Evolutionary conservation across 1,140 invertebrate genomes (phyloP).

Genomic region (Drosophila kurseongensis): DNA sequence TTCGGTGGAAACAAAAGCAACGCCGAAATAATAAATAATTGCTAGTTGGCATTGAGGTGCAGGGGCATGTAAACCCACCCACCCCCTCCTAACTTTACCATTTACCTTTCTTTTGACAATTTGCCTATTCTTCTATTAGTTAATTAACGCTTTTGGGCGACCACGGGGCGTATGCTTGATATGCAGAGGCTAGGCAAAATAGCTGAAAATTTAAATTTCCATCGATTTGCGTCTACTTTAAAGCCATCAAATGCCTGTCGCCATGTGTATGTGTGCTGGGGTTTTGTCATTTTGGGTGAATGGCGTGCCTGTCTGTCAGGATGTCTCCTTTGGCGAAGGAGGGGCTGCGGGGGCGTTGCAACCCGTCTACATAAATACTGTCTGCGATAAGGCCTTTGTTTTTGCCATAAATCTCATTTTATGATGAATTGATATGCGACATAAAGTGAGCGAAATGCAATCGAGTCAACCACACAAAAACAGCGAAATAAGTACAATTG

Average conservation of each 20-base stretch:
- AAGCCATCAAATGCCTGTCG: conserved; percentile 22
- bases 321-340: conserved; percentile 3
- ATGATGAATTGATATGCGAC: conserved; percentile 82
- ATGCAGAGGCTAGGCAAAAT: conserved; percentile 13
- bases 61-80: conserved; percentile 31
- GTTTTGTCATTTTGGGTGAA: conserved; percentile 64
- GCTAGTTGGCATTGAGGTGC: conserved; percentile 79
- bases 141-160: conserved; percentile 65
- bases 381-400: conserved; percentile 84
- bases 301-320: conserved; percentile 69
- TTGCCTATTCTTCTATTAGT: conserved; percentile 45
- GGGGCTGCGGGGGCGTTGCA: conserved; percentile 38
- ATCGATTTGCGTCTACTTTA: conserved; percentile 68
- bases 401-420: conserved; percentile 85
- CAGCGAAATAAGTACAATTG: conserved; percentile 42
- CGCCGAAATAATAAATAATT: conserved; percentile 81
- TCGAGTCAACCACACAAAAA: conserved; percentile 33
- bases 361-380: conserved; percentile 84
- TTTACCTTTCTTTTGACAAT: conserved; percentile 40
- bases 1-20: conserved; percentile 71
- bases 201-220: conserved; percentile 43
- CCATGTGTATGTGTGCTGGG: conserved; percentile 25
- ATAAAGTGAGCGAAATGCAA: conserved; percentile 43
- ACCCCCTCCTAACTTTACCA: background rate
- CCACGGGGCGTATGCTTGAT: conserved; percentile 67